Evolutionary conservation across 2,113 vertebrate species (phyloP).

Genomic region (Oncorhynchus tshawytscha): DNA sequence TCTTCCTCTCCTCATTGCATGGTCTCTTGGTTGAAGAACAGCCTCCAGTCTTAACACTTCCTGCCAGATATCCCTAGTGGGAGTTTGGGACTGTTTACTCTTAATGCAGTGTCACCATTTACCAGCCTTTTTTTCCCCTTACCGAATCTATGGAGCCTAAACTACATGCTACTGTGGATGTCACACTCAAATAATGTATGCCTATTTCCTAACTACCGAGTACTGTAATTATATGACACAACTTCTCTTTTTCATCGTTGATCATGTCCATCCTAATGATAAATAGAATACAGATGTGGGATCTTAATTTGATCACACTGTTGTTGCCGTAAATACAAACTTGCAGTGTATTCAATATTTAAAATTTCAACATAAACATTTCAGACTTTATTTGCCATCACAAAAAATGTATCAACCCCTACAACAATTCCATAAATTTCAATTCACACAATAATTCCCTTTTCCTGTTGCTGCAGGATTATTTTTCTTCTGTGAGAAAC

Average conservation of each 20-base stretch:
- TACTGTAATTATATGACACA: constrained; percentile 17
- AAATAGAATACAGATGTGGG: constrained; percentile 40
- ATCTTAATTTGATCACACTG: no score
- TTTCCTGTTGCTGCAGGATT: no score
- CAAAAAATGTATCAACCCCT: no score
- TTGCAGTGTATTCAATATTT: no score
- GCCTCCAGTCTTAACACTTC: constrained; percentile 70
- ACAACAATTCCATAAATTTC: no score
- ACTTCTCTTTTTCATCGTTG: no score
- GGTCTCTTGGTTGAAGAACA: constrained; percentile 70
- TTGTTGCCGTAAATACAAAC: no score
- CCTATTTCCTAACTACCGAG: constrained; percentile 1
- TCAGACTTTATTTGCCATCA: no score
- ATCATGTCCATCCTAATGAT: neutral
- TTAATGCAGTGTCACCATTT: constrained; percentile 69
- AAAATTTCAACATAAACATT: no score
- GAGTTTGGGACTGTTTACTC: constrained; percentile 76
- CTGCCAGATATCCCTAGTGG: constrained; percentile 74
- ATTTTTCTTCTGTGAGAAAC: no score
- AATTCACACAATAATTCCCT: no score
- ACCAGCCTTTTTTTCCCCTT: constrained; percentile 63
- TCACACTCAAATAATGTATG: constrained; percentile 4
- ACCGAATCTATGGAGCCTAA: constrained; percentile 63
- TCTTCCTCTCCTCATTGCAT: constrained; percentile 71
- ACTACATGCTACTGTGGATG: constrained; percentile 53